Conservation (phyloP, 2,797 vertebrate genomes). For the Crenuchus spilurus region DNA sequence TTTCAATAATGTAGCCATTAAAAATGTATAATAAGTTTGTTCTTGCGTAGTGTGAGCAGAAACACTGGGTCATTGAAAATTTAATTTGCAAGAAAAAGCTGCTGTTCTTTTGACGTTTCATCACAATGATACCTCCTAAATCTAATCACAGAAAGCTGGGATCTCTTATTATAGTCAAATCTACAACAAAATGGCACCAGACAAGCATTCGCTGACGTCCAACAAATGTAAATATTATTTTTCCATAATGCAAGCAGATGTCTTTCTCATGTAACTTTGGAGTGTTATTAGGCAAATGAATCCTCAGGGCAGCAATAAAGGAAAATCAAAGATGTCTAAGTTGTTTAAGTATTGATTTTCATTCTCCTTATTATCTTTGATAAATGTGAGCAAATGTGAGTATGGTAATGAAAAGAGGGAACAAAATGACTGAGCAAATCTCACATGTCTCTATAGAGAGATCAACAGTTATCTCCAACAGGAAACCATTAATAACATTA, state of each 20-base stretch:
- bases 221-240: constrained; percentile 39
- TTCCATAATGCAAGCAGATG: constrained; percentile 29
- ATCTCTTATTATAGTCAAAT: constrained; percentile 37
- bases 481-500: constrained; percentile 52
- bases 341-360: constrained; percentile 26
- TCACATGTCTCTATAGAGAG: constrained; percentile 13
- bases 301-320: constrained; percentile 19
- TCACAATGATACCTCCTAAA: constrained; percentile 50
- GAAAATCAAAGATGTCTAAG: constrained; percentile 18
- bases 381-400: constrained; percentile 14
- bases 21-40: constrained; percentile 73
- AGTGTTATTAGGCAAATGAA: constrained; percentile 30
- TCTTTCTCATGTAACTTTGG: constrained; percentile 15
- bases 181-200: constrained; percentile 21
- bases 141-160: constrained; percentile 36
- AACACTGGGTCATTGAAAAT: constrained; percentile 46
- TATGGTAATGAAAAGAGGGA: constrained; percentile 15
- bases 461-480: constrained; percentile 6
- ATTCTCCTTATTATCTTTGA: background rate
- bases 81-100: constrained; percentile 51
- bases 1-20: constrained; percentile 80
- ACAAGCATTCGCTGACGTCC: constrained; percentile 24
- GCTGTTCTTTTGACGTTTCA: constrained; percentile 45
- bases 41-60: constrained; percentile 23
- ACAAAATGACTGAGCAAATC: background rate